Conservation (phyloP, 2,113 vertebrate genomes). For the Phoenicopterus ruber region DNA sequence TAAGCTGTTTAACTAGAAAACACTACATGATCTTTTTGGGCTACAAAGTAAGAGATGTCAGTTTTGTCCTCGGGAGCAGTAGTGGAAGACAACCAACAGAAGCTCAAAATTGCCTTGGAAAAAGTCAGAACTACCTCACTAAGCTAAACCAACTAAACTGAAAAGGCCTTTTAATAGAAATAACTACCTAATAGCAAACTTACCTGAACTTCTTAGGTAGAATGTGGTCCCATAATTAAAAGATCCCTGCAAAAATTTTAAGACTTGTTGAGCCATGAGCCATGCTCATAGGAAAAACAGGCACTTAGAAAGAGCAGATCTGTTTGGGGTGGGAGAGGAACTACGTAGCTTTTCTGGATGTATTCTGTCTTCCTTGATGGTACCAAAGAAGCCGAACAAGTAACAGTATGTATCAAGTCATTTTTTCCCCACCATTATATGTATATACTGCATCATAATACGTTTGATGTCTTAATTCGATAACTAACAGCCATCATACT, state of each 20-base stretch:
- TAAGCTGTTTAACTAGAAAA: background rate
- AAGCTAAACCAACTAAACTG: background rate
- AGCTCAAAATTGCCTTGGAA: background rate
- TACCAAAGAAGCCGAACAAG: background rate
- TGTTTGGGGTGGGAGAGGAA: background rate
- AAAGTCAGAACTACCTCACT: background rate
- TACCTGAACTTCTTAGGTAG: background rate
- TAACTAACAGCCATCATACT: background rate
- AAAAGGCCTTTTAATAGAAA: background rate
- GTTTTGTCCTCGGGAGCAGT: background rate
- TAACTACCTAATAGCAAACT: background rate
- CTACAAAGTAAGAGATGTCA: background rate
- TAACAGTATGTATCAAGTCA: background rate
- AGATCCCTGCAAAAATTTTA: background rate
- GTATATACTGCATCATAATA: background rate
- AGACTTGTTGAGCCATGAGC: background rate
- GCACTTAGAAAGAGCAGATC: background rate
- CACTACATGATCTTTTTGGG: background rate
- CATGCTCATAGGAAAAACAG: background rate
- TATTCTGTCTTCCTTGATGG: background rate
- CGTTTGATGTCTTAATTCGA: background rate
- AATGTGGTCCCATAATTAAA: rapidly evolving
- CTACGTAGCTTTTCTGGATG: background rate
- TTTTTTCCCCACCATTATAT: background rate
- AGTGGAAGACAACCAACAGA: background rate